A percentile compares a stretch with the other conserved stretches of the same genome.
Conservation (phyloP, 2,113 vertebrate genomes). For the Colinus virginianus region DNA sequence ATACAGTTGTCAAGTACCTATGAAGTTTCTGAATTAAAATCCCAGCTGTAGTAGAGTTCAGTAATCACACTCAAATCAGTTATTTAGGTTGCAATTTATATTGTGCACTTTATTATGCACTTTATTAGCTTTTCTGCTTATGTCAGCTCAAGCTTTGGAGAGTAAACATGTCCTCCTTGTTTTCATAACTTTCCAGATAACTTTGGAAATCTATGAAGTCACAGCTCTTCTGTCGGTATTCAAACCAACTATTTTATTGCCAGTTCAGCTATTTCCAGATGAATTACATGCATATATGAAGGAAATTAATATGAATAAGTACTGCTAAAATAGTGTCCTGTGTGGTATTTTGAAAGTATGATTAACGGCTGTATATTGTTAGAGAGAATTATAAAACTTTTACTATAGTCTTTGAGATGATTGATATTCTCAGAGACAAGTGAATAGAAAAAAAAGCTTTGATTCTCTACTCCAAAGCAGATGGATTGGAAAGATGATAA, state of each 20-base stretch:
- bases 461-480: slow-evolving; percentile 39
- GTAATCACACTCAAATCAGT: background rate
- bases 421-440: slow-evolving; percentile 4
- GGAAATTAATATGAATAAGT: slow-evolving; percentile 27
- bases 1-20: background rate
- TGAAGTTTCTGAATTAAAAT: background rate
- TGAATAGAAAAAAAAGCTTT: slow-evolving; percentile 21
- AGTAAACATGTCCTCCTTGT: background rate
- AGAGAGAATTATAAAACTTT: slow-evolving; percentile 29
- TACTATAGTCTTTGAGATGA: slow-evolving; percentile 8
- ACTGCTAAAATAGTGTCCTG: background rate
- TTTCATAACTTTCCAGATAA: background rate
- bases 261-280: slow-evolving; percentile 26
- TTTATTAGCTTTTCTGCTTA: background rate
- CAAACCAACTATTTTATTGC: background rate
- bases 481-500: slow-evolving; percentile 51
- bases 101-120: no score
- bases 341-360: slow-evolving; percentile 19
- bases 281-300: background rate
- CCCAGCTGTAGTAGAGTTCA: background rate
- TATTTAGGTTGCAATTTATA: background rate
- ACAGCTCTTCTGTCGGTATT: background rate
- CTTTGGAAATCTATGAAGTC: background rate
- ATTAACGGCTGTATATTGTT: slow-evolving; percentile 11
- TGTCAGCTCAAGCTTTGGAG: background rate